Evolutionary conservation across 2,113 vertebrate species (phyloP).

Genomic region (Tyto alba): DNA sequence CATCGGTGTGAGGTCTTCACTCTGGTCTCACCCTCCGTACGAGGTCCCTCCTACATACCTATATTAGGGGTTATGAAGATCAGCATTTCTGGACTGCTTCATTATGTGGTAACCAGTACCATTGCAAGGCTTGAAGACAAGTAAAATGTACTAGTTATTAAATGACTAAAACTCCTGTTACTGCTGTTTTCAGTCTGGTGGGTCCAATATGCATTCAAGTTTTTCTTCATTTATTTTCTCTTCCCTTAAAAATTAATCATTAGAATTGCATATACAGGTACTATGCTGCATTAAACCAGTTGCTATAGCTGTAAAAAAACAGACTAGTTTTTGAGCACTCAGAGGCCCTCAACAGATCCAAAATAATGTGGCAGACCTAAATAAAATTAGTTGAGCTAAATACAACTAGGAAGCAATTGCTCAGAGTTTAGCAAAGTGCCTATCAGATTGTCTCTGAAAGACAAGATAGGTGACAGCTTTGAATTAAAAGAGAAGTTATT

Average conservation of each 20-base stretch:
- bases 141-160: background rate
- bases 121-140: background rate
- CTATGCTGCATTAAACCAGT: background rate
- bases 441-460: background rate
- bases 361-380: background rate
- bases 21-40: too few relatives aligned
- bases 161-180: background rate
- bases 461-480: background rate
- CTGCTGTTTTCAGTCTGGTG: background rate
- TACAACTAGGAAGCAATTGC: background rate
- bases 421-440: background rate
- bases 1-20: too few relatives aligned
- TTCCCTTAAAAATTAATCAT: background rate
- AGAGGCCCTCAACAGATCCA: background rate
- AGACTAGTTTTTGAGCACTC: background rate
- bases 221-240: background rate
- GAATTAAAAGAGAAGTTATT: background rate
- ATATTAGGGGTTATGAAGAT: background rate
- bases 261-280: background rate
- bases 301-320: background rate
- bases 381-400: background rate
- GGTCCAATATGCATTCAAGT: background rate
- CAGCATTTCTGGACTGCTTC: background rate
- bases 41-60: too few relatives aligned
- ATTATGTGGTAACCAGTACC: background rate